Evolutionary conservation across 2,797 vertebrate genomes (phyloP).

Genomic region (Oryzias sinensis): DNA sequence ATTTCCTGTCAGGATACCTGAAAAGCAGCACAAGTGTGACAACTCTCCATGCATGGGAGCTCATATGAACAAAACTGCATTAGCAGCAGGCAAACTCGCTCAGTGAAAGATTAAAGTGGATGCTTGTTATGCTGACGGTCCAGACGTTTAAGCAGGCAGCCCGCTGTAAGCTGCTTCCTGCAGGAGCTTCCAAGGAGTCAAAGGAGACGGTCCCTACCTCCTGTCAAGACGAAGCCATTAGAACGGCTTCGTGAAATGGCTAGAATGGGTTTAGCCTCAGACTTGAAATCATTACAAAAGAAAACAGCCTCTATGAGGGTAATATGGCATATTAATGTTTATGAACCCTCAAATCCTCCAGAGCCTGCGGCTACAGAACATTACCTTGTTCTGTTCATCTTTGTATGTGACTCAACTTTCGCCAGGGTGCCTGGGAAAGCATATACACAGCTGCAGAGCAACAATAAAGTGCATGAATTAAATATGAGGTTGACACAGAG

Average conservation of each 20-base stretch:
- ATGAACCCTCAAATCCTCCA: constrained; percentile 49
- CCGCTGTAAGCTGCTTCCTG: constrained; percentile 37
- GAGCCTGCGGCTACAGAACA: constrained; percentile 43
- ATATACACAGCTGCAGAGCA: constrained; percentile 29
- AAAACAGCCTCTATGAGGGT: constrained; percentile 47
- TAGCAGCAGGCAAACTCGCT: constrained; percentile 15
- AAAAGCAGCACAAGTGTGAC: constrained; percentile 4
- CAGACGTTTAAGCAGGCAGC: constrained; percentile 25
- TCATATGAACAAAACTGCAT: constrained; percentile 11
- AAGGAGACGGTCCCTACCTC: constrained; percentile 13
- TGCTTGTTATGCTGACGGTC: constrained; percentile 34
- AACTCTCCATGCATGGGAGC: constrained; percentile 4
- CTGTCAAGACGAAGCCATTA: constrained; percentile 25
- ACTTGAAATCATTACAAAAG: constrained; percentile 52
- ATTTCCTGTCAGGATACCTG: constrained; percentile 13
- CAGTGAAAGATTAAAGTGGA: constrained; percentile 32
- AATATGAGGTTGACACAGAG: constrained; percentile 59
- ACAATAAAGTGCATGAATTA: constrained; percentile 65
- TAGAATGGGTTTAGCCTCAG: constrained; percentile 43
- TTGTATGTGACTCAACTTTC: constrained; percentile 19
- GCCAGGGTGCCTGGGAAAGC: constrained; percentile 15
- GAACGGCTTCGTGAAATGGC: constrained; percentile 35
- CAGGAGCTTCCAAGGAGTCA: constrained; percentile 27
- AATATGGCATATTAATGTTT: constrained; percentile 61
- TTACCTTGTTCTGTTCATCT: constrained; percentile 38